Percentiles rank a stretch among this genome's conserved stretches.
Conservation (phyloP, 2,113 vertebrate genomes). For the Haliaeetus leucogaster region DNA sequence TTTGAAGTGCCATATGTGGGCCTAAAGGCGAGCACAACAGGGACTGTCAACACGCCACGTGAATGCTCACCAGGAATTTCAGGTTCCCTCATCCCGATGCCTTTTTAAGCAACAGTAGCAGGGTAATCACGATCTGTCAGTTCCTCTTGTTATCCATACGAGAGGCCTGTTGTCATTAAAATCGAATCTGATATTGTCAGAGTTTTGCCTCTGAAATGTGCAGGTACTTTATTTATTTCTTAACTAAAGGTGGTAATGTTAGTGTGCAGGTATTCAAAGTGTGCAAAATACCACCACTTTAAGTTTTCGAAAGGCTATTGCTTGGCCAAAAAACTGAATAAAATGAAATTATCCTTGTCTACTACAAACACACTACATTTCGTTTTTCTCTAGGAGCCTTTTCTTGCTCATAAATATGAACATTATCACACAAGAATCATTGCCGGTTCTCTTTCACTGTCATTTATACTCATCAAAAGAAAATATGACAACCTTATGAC, state of each 20-base stretch:
- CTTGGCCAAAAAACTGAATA: background rate
- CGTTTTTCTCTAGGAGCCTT: background rate
- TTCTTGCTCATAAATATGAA: background rate
- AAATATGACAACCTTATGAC: background rate
- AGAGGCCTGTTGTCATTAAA: background rate
- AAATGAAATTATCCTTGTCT: background rate
- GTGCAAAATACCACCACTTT: background rate
- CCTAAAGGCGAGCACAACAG: background rate
- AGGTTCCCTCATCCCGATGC: accelerated
- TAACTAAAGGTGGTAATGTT: background rate
- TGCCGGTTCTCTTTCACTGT: background rate
- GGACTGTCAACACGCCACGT: accelerated
- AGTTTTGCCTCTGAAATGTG: background rate
- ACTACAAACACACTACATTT: accelerated
- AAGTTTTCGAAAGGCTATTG: background rate
- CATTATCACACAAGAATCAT: background rate
- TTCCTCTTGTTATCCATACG: background rate
- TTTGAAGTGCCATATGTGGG: background rate
- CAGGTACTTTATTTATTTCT: background rate
- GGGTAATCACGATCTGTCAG: background rate
- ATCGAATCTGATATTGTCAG: background rate
- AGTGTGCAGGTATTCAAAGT: background rate
- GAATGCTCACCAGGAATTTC: background rate
- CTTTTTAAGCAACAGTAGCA: background rate
- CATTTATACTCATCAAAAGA: background rate